Conservation (phyloP, 2,113 vertebrate species). For the Ochotona princeps region DNA sequence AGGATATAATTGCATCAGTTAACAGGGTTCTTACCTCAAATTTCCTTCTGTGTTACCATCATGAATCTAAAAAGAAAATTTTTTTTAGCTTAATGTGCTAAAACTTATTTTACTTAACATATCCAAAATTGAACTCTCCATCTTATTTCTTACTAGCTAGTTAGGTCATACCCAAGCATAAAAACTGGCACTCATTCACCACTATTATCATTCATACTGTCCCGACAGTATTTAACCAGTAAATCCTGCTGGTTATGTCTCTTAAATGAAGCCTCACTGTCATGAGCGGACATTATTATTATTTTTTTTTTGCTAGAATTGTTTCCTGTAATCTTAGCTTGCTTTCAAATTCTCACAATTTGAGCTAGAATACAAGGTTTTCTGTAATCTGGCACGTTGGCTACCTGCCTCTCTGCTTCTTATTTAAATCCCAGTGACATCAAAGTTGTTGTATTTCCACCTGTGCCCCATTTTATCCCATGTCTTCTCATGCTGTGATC, state of each 20-base stretch:
- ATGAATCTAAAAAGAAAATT: not conserved
- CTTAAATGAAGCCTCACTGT: not conserved
- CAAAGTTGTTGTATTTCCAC: too few species aligned
- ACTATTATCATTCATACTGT: not conserved
- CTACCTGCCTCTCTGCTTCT: not conserved
- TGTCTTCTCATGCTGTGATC: not conserved
- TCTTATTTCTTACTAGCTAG: not conserved
- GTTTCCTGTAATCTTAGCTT: not conserved
- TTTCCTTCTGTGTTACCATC: not conserved
- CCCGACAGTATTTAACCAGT: not conserved
- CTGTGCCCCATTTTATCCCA: accelerated
- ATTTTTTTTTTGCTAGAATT: not conserved
- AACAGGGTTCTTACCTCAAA: not conserved
- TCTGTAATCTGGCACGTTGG: not conserved
- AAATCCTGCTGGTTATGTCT: not conserved
- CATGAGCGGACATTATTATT: not conserved
- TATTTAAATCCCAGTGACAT: not conserved
- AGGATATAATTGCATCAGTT: not conserved
- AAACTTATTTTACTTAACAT: not conserved
- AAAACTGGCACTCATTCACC: not conserved
- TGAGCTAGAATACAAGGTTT: not conserved
- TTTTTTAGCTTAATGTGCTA: not conserved
- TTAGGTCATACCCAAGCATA: not conserved
- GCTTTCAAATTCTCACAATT: not conserved
- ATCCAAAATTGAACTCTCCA: not conserved